Evolutionary conservation across 2,797 vertebrate genomes (phyloP).

Genomic region (Chaenodraco wilsoni): DNA sequence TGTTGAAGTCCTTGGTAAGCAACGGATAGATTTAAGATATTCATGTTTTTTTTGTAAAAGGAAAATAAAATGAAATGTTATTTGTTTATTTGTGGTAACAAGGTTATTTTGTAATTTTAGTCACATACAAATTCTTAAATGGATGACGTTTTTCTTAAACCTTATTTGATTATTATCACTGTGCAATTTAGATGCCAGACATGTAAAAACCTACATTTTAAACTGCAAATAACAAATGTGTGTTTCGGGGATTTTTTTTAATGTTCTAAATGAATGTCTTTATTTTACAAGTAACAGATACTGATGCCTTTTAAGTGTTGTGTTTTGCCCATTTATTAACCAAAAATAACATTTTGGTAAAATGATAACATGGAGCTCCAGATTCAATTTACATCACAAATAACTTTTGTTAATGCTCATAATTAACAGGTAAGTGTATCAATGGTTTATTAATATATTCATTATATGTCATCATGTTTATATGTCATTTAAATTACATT

Average conservation of each 20-base stretch:
- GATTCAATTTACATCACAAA: background rate
- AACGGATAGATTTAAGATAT: background rate
- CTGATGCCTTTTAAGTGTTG: background rate
- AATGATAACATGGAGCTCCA: background rate
- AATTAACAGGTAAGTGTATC: background rate
- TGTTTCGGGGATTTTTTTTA: background rate
- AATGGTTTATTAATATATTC: background rate
- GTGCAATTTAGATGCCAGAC: background rate
- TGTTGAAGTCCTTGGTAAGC: background rate
- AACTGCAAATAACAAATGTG: slow-evolving; percentile 1
- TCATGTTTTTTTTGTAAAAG: background rate
- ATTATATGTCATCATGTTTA: no score
- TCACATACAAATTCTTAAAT: background rate
- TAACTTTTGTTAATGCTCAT: background rate
- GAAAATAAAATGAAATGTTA: background rate
- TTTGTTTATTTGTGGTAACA: background rate
- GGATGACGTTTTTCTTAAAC: background rate
- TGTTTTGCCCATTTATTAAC: background rate
- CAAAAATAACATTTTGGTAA: background rate
- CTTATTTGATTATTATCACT: background rate
- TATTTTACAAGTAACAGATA: no score
- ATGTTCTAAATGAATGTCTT: slow-evolving; percentile 11
- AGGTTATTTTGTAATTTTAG: background rate
- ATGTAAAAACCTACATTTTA: background rate
- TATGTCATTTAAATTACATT: background rate